Percentiles rank a stretch among this genome's conserved stretches.
Conservation (phyloP, 1,140 invertebrate species). For the Zaprionus africanus region DNA sequence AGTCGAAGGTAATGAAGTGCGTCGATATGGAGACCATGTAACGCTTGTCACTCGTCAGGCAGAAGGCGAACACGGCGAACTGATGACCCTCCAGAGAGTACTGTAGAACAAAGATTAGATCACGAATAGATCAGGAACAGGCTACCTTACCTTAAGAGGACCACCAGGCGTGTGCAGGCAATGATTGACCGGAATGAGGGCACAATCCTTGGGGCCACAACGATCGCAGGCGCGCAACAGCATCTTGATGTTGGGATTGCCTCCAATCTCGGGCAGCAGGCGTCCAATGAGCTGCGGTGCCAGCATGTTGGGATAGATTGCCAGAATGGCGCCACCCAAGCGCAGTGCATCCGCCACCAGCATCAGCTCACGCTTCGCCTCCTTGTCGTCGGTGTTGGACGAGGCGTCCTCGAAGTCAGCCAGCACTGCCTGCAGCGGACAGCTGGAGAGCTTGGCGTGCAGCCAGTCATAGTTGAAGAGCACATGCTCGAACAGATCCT, state of each 20-base stretch:
- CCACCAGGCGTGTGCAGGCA: constrained; percentile 98
- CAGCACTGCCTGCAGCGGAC: constrained; percentile 96
- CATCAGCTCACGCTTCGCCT: constrained; percentile 94
- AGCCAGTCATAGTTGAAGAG: constrained; percentile 99
- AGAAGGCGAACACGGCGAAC: constrained; percentile 98
- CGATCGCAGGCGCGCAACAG: constrained; percentile 95
- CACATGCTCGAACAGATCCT: constrained; percentile 96
- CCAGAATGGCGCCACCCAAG: constrained; percentile 95
- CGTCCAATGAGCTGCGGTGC: constrained; percentile 97
- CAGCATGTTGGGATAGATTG: constrained; percentile 97
- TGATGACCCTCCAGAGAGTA: constrained; percentile 99
- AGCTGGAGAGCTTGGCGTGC: constrained; percentile 97
- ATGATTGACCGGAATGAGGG: constrained; percentile 96
- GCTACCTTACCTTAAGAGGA: constrained; percentile 92
- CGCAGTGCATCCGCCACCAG: constrained; percentile 97
- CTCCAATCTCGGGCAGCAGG: constrained; percentile 95
- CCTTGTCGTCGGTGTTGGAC: constrained; percentile 92
- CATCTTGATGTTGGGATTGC: constrained; percentile 91
- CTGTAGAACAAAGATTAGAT: constrained; percentile 84
- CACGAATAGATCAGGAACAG: not conserved
- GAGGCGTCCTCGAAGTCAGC: constrained; percentile 98
- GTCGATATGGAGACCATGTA: constrained; percentile 99
- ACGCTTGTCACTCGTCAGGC: constrained; percentile 95
- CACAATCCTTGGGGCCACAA: constrained; percentile 94
- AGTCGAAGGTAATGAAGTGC: constrained; percentile 98